Evolutionary conservation across 2,888 invertebrate genomes (phyloP), one percentile per base, ranked within the genome.

Genomic region (Luperina nickerlii): DNA sequence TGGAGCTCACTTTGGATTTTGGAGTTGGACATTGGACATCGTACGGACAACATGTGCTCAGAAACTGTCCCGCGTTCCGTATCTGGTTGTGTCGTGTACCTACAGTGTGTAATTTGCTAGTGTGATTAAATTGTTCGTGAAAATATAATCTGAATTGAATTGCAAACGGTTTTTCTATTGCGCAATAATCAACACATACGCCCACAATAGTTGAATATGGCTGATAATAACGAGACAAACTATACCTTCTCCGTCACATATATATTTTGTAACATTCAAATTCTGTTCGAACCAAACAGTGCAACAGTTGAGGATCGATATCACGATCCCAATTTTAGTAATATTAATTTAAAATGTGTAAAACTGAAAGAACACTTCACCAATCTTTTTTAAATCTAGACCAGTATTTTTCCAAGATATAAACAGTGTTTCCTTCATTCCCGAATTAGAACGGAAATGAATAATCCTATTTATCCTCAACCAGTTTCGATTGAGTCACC

Each of bases 381-480:
- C 13, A 60, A n/a, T 54, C 18, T 63, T 77, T 48, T 66, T 73
- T 5, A 65, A 69, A 83, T 83, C 68, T 48, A 76, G 27, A 69
- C 13, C 60, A n/a, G 65, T 45, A 75, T 51, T 38, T 78, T 65
- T 38, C 15, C 24, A 69, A 79, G 54, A 79, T 48, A 70, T 68
- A 60, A 83, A 85, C 63, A 75, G 38, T 65, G 0, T 79, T 66
- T 74, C 54, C 74, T 82, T 67, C 57, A 42, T 32, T 63, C 54
- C 32, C 18, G 20, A 83, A 80, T 68, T 68, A 85, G 85, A 72
- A 54, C 81, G 62, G 74, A 85, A 65, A 77, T 75, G 65, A 82
- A 86, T 75, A 78, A 66, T 82, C 62, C 32, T 70, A 66, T 67
- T 78, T 78, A 83, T 83, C 74, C 70, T 83, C 75, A 73, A 70